phyloP scores from a whole-genome alignment of 1,140 invertebrate genomes.

The Apis cerana region DNA sequence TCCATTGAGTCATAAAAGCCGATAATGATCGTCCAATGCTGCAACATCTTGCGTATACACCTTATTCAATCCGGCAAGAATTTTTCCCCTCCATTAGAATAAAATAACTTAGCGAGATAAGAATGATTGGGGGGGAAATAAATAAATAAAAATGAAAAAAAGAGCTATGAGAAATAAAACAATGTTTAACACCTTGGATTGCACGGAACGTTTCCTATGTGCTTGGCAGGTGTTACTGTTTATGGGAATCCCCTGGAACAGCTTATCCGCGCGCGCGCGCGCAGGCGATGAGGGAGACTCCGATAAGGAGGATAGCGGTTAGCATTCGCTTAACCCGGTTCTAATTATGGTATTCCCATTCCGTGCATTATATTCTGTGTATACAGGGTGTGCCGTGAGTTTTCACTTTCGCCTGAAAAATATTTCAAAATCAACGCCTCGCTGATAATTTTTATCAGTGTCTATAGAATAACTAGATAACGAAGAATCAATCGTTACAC shows the following conservation, averaged over 20 bases:
- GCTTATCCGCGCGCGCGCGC: slow-evolving; percentile 38
- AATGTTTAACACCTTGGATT: slow-evolving; percentile 27
- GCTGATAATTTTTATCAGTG: no score
- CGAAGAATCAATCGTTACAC: no score
- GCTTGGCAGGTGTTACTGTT: slow-evolving; percentile 65
- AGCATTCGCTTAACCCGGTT: slow-evolving; percentile 64
- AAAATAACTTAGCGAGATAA: slow-evolving; percentile 9
- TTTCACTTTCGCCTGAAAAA: neutral
- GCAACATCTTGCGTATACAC: neutral
- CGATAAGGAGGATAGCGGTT: slow-evolving; percentile 56
- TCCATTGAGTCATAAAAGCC: slow-evolving; percentile 48
- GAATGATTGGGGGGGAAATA: neutral
- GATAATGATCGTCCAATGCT: slow-evolving; percentile 40
- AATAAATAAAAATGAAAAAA: slow-evolving; percentile 12
- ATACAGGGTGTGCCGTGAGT: neutral
- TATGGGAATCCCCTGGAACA: slow-evolving; percentile 69
- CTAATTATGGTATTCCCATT: slow-evolving; percentile 63
- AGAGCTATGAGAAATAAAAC: slow-evolving; percentile 27
- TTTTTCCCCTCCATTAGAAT: slow-evolving; percentile 33
- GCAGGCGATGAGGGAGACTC: slow-evolving; percentile 41
- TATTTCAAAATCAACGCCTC: neutral
- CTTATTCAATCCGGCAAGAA: neutral
- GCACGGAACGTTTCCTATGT: slow-evolving; percentile 56
- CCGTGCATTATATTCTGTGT: slow-evolving; percentile 17
- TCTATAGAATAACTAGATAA: no score